Evolutionary conservation across 1,140 invertebrate species (phyloP), one percentile per base, ranked within the genome.

Genomic region (Caerostris extrusa): DNA sequence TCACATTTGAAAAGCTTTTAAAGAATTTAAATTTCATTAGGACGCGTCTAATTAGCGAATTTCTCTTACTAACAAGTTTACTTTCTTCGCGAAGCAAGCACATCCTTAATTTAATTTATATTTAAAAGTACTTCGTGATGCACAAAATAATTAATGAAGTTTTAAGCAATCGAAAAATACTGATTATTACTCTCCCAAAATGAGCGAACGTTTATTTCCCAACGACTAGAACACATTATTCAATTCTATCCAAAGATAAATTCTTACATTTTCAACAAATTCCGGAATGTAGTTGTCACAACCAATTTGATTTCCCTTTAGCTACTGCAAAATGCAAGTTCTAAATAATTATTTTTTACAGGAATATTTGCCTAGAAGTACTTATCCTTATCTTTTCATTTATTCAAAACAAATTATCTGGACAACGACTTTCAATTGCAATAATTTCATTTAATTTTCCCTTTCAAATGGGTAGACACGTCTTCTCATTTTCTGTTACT

Each of bases 391-490:
- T 55, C 19, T 53, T 55, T 77, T 90, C n/a, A 57, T 7, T 90
- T 90, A 57, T 90, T 77, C 69, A 90, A 90, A 55, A 34, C 88
- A 90, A 90, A 90, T 90, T 90, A 90, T 7, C 17, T 56, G 67
- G 19, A 90, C 55, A 57, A 53, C 50, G 55, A n/a, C 64, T 90
- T 58, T 56, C 69, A 90, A 90, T 90, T 90, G 55, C 67, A 57
- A 55, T 71, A 90, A 90, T 90, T 90, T 55, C 88, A 90, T 71
- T 90, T 90, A 71, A 90, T 90, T 77, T 90, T 7, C 64, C 57
- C 19, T 53, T 55, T 71, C 57, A 5, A 19, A 8, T 56, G 7
- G 34, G 5, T 12, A 71, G 53, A 77, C 55, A 77, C n/a, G 67
- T 77, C 19, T 7, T 77, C 67, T 10, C 34, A 34, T 34, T 34